A percentile compares a stretch with the other conserved stretches of the same genome.
Evolutionary conservation across 2,113 vertebrate species (phyloP).

Genomic region (Lophotis ruficrista): DNA sequence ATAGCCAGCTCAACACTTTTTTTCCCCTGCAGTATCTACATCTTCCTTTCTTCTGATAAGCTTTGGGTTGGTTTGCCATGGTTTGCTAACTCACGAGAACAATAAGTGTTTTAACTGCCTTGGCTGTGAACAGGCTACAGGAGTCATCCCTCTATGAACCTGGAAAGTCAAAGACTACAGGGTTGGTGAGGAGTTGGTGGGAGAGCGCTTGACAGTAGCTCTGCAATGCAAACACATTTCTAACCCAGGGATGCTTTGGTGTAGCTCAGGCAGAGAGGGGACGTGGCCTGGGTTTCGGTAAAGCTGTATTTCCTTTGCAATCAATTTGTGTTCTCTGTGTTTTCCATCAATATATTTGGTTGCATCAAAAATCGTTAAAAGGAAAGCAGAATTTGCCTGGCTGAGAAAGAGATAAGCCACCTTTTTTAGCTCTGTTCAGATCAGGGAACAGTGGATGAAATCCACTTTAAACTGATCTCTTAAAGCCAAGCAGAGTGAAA

Average conservation of each 20-base stretch:
- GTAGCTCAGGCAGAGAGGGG: not conserved
- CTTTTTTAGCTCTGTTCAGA: not conserved
- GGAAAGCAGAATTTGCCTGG: not conserved
- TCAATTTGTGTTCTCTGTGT: not conserved
- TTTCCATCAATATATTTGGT: not conserved
- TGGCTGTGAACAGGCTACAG: not conserved
- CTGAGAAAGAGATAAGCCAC: not conserved
- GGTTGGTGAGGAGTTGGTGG: rapidly evolving
- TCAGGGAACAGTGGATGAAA: not conserved
- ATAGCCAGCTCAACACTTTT: not conserved
- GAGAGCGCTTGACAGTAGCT: not conserved
- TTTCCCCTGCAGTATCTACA: not conserved
- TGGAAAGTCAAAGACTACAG: not conserved
- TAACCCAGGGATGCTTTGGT: not conserved
- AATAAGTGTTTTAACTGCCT: not conserved
- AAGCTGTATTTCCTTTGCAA: not conserved
- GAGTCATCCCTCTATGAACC: not conserved
- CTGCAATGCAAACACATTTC: not conserved
- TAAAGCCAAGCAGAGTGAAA: constrained; percentile 18
- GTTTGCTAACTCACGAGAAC: not conserved
- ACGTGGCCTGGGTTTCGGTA: not conserved
- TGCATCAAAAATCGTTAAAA: not conserved
- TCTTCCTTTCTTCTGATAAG: not conserved
- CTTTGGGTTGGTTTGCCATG: not conserved
- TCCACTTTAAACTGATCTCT: not conserved